Evolutionary conservation across 2,113 vertebrate genomes (phyloP).

Genomic region (Spea multiplicata): DNA sequence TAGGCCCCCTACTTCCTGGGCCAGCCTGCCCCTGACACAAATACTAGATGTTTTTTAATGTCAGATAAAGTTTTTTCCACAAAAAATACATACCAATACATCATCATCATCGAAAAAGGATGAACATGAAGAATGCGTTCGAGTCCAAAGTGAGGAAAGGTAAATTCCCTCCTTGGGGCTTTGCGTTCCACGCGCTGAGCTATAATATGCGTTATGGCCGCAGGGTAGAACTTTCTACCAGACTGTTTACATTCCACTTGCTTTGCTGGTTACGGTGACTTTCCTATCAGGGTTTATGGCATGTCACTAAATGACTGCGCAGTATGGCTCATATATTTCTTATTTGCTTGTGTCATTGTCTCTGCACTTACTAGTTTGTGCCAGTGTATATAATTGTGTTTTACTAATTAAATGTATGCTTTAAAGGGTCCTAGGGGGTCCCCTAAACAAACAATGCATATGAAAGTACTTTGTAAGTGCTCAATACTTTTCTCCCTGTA

Average conservation of each 20-base stretch:
- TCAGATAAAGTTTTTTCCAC: too few relatives aligned
- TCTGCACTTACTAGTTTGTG: background rate
- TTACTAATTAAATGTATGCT: too few relatives aligned
- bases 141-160: background rate
- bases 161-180: background rate
- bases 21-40: too few relatives aligned
- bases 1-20: too few relatives aligned
- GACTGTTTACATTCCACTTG: constrained; percentile 26
- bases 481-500: too few relatives aligned
- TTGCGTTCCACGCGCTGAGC: background rate
- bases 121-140: background rate
- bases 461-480: too few relatives aligned
- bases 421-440: too few relatives aligned
- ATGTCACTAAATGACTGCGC: constrained; percentile 7
- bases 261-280: background rate
- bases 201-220: constrained; percentile 1
- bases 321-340: background rate
- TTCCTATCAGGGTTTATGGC: background rate
- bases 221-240: background rate
- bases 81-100: too few relatives aligned
- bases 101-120: too few relatives aligned
- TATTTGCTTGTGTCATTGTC: background rate
- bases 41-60: too few relatives aligned
- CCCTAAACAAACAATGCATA: too few relatives aligned
- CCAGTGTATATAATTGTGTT: too few relatives aligned